Percentiles rank a stretch among this genome's conserved stretches.
phyloP scores from a whole-genome alignment of 64 coral and sea anemone genomes.

The Montipora capricornis region DNA sequence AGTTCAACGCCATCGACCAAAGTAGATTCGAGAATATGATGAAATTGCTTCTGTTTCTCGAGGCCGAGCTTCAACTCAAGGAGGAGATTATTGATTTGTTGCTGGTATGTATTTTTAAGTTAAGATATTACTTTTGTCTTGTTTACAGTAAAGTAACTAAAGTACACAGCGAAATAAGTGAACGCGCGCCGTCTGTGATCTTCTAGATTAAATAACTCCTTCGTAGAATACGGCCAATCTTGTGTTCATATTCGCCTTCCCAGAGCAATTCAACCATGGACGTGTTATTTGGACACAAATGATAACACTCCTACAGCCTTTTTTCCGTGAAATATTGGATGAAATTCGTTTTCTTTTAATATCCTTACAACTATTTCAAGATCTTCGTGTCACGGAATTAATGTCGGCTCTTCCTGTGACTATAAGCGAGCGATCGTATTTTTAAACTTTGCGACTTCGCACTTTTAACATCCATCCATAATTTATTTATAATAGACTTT shows the following conservation, averaged over 20 bases:
- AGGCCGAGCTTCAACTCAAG: conserved; percentile 74
- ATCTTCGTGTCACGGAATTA: conserved; percentile 16
- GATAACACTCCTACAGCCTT: neutral
- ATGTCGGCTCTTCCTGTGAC: no score
- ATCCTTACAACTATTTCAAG: neutral
- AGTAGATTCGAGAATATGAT: conserved; percentile 73
- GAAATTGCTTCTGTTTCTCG: conserved; percentile 69
- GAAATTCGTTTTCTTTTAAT: neutral
- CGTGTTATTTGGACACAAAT: neutral
- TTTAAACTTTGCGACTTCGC: conserved; percentile 10
- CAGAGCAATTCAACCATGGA: neutral
- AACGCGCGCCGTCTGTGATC: neutral
- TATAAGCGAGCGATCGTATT: neutral
- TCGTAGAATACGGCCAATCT: neutral
- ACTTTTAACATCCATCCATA: neutral
- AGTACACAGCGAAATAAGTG: conserved; percentile 6
- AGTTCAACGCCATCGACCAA: neutral
- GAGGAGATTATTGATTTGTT: conserved; percentile 76
- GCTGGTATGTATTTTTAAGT: conserved; percentile 62
- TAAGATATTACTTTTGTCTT: conserved; percentile 37
- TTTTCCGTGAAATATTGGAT: neutral
- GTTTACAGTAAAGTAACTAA: conserved; percentile 19
- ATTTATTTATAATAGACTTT: conserved; percentile 27
- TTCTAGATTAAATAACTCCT: neutral
- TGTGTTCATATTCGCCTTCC: neutral